A percentile compares a stretch with the other conserved stretches of the same genome.
Evolutionary conservation across 2,888 invertebrate species (phyloP).

Genomic region (Ceriagrion tenellum): DNA sequence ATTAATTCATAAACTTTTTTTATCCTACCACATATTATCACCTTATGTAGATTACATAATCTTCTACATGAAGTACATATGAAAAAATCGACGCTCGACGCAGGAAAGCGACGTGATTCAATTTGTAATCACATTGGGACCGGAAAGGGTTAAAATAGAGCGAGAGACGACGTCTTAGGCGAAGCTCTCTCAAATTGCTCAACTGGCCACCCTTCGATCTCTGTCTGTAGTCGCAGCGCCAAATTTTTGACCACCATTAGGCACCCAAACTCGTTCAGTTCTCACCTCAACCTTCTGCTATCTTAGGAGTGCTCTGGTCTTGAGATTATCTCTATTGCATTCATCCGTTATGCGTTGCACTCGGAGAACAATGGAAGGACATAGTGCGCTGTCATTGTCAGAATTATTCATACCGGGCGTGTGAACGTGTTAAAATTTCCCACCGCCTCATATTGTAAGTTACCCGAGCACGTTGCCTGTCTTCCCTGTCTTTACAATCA

Average conservation of each 20-base stretch:
- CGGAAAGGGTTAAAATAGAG: no score
- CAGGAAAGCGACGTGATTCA: no score
- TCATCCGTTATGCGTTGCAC: neutral
- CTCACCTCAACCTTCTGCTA: neutral
- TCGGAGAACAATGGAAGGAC: slow-evolving; percentile 11
- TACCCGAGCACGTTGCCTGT: no score
- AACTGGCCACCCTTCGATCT: neutral
- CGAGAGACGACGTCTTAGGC: no score
- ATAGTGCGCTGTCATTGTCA: neutral
- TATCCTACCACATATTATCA: no score
- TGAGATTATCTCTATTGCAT: neutral
- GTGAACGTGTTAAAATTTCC: neutral
- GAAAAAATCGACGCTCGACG: no score
- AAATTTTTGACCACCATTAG: neutral
- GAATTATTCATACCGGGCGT: neutral
- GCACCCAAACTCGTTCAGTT: neutral
- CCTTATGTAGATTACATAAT: no score
- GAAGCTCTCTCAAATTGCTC: no score
- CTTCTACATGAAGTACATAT: no score
- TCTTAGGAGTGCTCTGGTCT: neutral
- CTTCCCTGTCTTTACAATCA: no score
- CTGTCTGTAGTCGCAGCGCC: neutral
- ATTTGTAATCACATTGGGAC: no score
- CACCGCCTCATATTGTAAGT: neutral
- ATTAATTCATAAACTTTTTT: no score